These are phyloP conservation scores for Tiphia femorata DNA, from an alignment of 2,888 invertebrate species.

Conservation along the genomic window DNA sequence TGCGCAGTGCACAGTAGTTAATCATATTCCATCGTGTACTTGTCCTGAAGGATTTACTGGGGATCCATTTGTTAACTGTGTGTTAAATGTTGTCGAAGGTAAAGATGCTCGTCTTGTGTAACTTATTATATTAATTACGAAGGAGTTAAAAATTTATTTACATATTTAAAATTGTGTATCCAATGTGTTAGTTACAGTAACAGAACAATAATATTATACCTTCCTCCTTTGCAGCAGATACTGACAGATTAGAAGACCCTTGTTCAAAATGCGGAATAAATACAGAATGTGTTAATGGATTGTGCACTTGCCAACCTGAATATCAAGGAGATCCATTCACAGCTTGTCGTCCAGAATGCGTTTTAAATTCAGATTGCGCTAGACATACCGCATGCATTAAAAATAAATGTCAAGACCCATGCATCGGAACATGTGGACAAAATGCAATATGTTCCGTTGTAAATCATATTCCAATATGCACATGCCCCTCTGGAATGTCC, in stretches of 20 bases:
- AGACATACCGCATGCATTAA: conserved; percentile 78
- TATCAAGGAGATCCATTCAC: conserved; percentile 82
- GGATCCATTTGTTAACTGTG: conserved; percentile 73
- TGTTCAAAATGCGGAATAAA: conserved; percentile 82
- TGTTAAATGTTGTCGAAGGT: conserved; percentile 48
- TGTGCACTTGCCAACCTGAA: conserved; percentile 79
- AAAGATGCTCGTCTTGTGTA: conserved; percentile 65
- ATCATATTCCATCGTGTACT: conserved; percentile 75
- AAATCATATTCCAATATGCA: conserved; percentile 78
- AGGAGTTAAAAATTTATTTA: conserved; percentile 12
- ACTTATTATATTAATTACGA: background rate
- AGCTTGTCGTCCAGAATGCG: conserved; percentile 83
- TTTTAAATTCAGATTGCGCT: conserved; percentile 80
- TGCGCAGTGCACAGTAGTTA: conserved; percentile 81
- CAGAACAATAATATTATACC: conserved; percentile 40
- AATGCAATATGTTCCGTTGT: conserved; percentile 70
- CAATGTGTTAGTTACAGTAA: background rate
- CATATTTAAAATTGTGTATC: background rate
- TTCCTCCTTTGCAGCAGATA: conserved; percentile 26
- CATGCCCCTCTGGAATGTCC: conserved; percentile 75
- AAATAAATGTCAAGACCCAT: conserved; percentile 82
- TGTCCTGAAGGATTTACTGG: conserved; percentile 71
- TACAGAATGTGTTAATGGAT: conserved; percentile 75
- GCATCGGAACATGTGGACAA: conserved; percentile 78
- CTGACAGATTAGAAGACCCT: conserved; percentile 69